Evolutionary conservation across 2,888 invertebrate species (phyloP), one percentile per base, ranked within the genome.

Genomic region (Habroteleia sp.): DNA sequence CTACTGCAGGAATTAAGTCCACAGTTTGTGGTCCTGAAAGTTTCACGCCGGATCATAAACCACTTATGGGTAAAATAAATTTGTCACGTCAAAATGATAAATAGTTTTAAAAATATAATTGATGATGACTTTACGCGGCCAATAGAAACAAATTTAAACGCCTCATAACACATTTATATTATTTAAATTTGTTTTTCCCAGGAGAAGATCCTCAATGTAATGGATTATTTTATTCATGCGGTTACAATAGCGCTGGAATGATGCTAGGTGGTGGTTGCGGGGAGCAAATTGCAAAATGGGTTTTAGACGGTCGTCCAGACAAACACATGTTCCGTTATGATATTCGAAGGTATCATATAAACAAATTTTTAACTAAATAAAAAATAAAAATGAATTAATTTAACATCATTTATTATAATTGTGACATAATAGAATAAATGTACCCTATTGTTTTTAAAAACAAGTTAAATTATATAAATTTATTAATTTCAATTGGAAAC

Each of bases 41-140:
- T 0, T 97, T 97, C 85, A 97, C 97, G 0, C 96, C 97, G 0
- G 97, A 97, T 86, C 96, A 97, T 84, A 96, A 93, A 81, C 96
- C 97, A 0, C 85, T 97, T 23, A 90, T 97, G 90, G 97, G 97
- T 80, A 78, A 48, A 56, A 66, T n/a, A n/a, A n/a, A n/a, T n/a
- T n/a, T n/a, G n/a, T n/a, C n/a, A n/a, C n/a, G n/a, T n/a, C 20
- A 20, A 20, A 2, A 20, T 20, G 20, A 20, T 20, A 20, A 20
- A 20, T 20, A 3, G 20, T 3, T 20, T 20, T 20, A n/a, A n/a
- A n/a, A n/a, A n/a, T n/a, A n/a, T n/a, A n/a, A n/a, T n/a, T n/a
- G n/a, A n/a, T n/a, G n/a, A n/a, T n/a, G n/a, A n/a, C n/a, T n/a
- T n/a, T n/a, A n/a, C n/a, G n/a, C n/a, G n/a, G n/a, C n/a, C n/a